Conservation (phyloP, 2,797 vertebrate genomes). For the Acanthis flammea region DNA sequence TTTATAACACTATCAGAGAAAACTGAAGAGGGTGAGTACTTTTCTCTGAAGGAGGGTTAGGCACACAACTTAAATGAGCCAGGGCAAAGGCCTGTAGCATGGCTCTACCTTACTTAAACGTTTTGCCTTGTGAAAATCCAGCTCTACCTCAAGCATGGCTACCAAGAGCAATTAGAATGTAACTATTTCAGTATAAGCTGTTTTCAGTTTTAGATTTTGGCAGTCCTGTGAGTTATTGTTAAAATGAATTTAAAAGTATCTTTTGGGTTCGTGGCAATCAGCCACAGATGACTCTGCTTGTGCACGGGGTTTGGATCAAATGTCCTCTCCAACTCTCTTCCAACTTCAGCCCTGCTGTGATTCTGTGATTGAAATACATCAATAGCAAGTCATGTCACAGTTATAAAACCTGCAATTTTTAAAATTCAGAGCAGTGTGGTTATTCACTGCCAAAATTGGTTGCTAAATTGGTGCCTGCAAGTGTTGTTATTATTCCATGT, state of each 20-base stretch:
- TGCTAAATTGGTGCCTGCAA: neutral
- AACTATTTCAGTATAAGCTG: neutral
- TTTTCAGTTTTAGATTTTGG: neutral
- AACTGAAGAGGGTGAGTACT: neutral
- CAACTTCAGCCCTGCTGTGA: neutral
- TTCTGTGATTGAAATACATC: neutral
- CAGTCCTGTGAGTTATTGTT: neutral
- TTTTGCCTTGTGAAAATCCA: neutral
- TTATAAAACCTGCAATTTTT: neutral
- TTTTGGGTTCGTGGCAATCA: neutral
- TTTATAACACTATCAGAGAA: neutral
- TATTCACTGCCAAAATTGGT: neutral
- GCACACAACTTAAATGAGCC: fast-evolving
- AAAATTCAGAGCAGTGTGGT: neutral
- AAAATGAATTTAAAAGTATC: neutral
- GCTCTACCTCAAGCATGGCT: neutral
- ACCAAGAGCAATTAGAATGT: neutral
- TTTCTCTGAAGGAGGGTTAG: neutral
- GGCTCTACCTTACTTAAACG: neutral
- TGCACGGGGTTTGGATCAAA: fast-evolving
- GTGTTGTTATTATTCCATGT: neutral
- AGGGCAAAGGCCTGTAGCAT: neutral
- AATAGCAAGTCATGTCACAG: neutral
- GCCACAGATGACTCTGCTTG: neutral
- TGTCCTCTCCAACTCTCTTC: neutral